A percentile compares a stretch with the other conserved stretches of the same genome.
phyloP scores from a whole-genome alignment of 23 tunicate species.

The Ciona savignyi region DNA sequence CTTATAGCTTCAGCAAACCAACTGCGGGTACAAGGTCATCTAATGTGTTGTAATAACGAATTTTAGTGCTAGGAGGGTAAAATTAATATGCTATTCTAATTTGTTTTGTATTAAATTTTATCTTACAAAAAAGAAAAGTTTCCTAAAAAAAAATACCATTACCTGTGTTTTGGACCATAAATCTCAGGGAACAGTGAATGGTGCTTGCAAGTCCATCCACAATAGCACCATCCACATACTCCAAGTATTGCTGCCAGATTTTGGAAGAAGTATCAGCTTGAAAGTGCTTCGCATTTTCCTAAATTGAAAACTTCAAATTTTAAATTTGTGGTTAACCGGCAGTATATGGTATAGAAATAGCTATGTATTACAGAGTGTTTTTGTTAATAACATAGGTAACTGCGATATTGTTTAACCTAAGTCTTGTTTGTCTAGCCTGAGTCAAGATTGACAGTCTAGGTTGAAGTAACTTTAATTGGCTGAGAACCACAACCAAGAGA shows the following conservation, averaged over 20 bases:
- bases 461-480: no score
- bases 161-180: slow-evolving; percentile 67
- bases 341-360: no score
- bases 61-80: no score
- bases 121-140: background rate
- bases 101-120: background rate
- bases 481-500: no score
- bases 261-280: slow-evolving; percentile 34
- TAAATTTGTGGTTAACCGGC: background rate
- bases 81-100: background rate
- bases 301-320: slow-evolving; percentile 1
- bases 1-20: no score
- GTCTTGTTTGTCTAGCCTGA: no score
- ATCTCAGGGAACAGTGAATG: slow-evolving; percentile 53
- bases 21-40: no score
- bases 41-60: no score
- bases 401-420: background rate
- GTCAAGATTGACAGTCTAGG: no score
- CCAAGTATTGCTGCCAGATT: slow-evolving; percentile 57
- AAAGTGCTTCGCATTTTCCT: slow-evolving; percentile 58
- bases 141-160: background rate
- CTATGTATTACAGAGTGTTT: background rate
- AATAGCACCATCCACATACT: slow-evolving; percentile 60
- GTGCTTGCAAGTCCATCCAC: slow-evolving; percentile 51
- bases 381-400: background rate